phyloP scores from a whole-genome alignment of 2,888 invertebrate species.

The Acronicta alni region DNA sequence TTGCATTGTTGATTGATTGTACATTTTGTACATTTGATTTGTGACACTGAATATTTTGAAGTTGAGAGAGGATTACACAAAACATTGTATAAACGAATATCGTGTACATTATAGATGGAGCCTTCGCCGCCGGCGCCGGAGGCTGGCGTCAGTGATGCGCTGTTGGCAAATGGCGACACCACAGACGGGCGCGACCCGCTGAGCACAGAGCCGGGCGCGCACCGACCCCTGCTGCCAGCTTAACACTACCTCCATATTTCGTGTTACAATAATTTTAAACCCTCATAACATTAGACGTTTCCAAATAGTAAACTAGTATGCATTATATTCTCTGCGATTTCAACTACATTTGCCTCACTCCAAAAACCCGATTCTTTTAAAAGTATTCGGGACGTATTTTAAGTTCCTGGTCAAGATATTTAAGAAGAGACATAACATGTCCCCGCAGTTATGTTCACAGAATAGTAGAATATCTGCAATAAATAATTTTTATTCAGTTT shows the following conservation, averaged over 20 bases:
- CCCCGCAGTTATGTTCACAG: slow-evolving; percentile 2
- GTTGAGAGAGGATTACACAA: not conserved
- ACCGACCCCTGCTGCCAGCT: slow-evolving; percentile 56
- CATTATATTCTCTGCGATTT: slow-evolving; percentile 14
- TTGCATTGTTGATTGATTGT: too few species aligned
- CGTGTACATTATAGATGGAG: slow-evolving; percentile 39
- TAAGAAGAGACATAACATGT: slow-evolving; percentile 4
- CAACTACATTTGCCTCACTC: slow-evolving; percentile 29
- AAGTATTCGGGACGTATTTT: slow-evolving; percentile 18
- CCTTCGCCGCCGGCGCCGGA: slow-evolving; percentile 48
- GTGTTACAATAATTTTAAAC: slow-evolving; percentile 23
- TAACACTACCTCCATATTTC: slow-evolving; percentile 40
- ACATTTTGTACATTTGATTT: too few species aligned
- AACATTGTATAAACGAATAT: not conserved
- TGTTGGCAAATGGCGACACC: slow-evolving; percentile 65
- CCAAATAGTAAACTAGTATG: not conserved
- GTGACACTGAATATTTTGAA: too few species aligned
- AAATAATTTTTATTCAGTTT: slow-evolving; percentile 11
- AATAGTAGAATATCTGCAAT: not conserved
- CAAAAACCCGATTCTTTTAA: slow-evolving; percentile 5
- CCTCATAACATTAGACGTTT: slow-evolving; percentile 8
- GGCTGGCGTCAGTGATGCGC: slow-evolving; percentile 58
- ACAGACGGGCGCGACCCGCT: slow-evolving; percentile 14
- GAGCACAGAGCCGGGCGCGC: slow-evolving; percentile 41
- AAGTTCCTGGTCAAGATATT: slow-evolving; percentile 23